These are phyloP conservation scores for Rhizoglyphus robini DNA, from an alignment of 1,140 invertebrate species.

Conservation along the genomic window DNA sequence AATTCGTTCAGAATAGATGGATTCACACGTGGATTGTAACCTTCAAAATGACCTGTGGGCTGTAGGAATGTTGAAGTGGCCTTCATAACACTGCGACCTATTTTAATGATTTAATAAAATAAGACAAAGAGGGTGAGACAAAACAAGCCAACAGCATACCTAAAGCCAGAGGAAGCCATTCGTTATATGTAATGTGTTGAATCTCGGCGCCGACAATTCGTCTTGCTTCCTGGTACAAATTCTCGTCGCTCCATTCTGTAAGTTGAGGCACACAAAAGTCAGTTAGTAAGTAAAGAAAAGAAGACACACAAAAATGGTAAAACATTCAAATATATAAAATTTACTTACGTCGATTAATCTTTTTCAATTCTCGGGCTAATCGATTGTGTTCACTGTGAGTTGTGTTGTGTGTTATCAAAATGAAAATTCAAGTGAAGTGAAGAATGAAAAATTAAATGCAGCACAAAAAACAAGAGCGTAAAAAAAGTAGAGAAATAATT, in stretches of 20 bases:
- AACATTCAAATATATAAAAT: no score
- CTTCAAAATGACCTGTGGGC: conserved; percentile 30
- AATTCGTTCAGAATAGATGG: conserved; percentile 37
- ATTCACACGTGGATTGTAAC: conserved; percentile 34
- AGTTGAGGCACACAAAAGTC: conserved; percentile 12
- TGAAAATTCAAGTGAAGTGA: not conserved
- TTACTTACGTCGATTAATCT: conserved; percentile 36
- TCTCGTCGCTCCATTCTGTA: conserved; percentile 28
- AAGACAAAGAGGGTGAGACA: not conserved
- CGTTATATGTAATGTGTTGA: conserved; percentile 70
- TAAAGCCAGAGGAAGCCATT: conserved; percentile 67
- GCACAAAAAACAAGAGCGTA: not conserved
- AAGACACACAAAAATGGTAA: no score
- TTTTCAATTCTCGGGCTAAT: conserved; percentile 36
- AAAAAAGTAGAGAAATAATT: not conserved
- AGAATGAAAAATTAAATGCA: no score
- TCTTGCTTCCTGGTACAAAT: conserved; percentile 46
- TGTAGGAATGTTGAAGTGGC: conserved; percentile 27
- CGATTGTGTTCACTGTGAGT: conserved; percentile 37
- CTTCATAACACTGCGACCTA: conserved; percentile 30
- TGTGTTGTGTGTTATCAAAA: not conserved
- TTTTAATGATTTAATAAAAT: no score
- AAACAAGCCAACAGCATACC: conserved; percentile 36
- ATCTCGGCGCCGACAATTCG: conserved; percentile 67
- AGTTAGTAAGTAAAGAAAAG: no score